A percentile compares a stretch with the other conserved stretches of the same genome.
Evolutionary conservation across 2,888 invertebrate species (phyloP).

Genomic region (Pollenia angustigena): DNA sequence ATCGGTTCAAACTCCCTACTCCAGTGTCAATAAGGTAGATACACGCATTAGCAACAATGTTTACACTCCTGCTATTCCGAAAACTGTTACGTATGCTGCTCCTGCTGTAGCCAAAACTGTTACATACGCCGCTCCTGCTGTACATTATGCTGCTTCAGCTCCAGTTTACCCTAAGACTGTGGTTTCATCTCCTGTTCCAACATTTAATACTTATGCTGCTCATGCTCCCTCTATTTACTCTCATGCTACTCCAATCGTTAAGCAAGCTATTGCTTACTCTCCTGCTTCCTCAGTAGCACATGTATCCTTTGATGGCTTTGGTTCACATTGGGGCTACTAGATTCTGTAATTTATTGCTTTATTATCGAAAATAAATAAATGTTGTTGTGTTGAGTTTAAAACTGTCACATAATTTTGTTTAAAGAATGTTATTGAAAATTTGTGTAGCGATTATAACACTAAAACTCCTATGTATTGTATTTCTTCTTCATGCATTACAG

Average conservation of each 20-base stretch:
- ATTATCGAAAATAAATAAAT: too few species aligned
- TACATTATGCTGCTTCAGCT: conserved; percentile 76
- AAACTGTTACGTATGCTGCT: conserved; percentile 74
- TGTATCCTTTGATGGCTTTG: conserved; percentile 87
- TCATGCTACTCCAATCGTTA: conserved; percentile 51
- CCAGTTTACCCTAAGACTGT: conserved; percentile 57
- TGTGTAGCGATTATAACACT: too few species aligned
- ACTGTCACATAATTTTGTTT: too few species aligned
- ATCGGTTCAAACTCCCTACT: conserved; percentile 87
- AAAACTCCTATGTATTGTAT: too few species aligned
- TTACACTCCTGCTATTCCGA: conserved; percentile 78
- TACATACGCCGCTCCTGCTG: conserved; percentile 78
- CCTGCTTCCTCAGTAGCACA: conserved; percentile 87
- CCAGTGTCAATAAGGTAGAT: conserved; percentile 86
- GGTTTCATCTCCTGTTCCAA: conserved; percentile 72
- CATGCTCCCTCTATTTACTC: conserved; percentile 67
- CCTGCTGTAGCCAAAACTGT: conserved; percentile 76
- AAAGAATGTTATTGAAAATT: too few species aligned
- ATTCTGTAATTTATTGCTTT: not conserved
- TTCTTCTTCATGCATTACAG: too few species aligned
- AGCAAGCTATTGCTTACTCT: conserved; percentile 80
- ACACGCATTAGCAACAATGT: conserved; percentile 85
- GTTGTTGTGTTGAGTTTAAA: too few species aligned
- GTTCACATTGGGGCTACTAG: conserved; percentile 88
- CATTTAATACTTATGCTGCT: conserved; percentile 66